phyloP scores from a whole-genome alignment of 2,888 invertebrate genomes.

The Epiperipatus broadwayi region DNA sequence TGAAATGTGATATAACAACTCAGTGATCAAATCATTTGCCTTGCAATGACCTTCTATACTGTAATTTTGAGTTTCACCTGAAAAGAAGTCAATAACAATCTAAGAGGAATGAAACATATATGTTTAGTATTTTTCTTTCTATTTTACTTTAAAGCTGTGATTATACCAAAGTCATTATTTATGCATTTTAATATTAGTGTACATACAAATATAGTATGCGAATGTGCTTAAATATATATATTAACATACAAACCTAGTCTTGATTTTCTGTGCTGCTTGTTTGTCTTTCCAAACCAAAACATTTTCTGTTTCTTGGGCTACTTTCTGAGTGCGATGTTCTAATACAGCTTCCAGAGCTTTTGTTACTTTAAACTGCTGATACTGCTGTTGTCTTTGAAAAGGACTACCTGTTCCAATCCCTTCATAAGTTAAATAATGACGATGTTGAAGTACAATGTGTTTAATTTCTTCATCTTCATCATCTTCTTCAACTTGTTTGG shows the following conservation, averaged over 20 bases:
- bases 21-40: too few relatives aligned
- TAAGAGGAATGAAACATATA: too few relatives aligned
- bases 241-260: conserved; percentile 41
- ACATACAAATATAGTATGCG: neutral
- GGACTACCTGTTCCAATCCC: conserved; percentile 60
- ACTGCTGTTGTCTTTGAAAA: conserved; percentile 55
- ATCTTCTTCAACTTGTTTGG: conserved; percentile 30
- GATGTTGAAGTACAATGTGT: conserved; percentile 72
- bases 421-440: conserved; percentile 57
- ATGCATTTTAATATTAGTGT: neutral
- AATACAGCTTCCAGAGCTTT: conserved; percentile 47
- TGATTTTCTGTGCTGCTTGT: conserved; percentile 43
- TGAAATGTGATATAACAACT: too few relatives aligned
- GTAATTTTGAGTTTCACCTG: too few relatives aligned
- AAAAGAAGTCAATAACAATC: too few relatives aligned
- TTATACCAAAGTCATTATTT: too few relatives aligned
- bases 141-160: too few relatives aligned
- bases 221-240: too few relatives aligned
- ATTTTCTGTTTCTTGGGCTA: conserved; percentile 37
- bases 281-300: conserved; percentile 41
- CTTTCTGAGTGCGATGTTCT: conserved; percentile 34
- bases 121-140: too few relatives aligned
- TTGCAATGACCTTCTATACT: too few relatives aligned
- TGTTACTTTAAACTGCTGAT: conserved; percentile 43
- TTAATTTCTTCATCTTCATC: conserved; percentile 29